Percentiles rank a stretch among this genome's conserved stretches.
Conservation (phyloP, 2,888 invertebrate species). For the Neoascia interrupta region DNA sequence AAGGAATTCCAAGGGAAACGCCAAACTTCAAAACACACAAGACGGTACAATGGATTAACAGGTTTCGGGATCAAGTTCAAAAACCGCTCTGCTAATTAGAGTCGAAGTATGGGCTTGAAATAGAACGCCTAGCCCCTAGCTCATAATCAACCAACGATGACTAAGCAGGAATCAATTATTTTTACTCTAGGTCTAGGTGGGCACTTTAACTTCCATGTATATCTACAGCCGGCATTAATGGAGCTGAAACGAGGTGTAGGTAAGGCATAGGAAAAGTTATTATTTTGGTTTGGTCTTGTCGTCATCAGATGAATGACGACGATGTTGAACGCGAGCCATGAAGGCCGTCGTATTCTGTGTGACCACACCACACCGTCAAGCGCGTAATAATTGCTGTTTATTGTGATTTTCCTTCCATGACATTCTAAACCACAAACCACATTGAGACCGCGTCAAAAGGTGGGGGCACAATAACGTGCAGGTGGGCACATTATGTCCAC, state of each 20-base stretch:
- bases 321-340: slow-evolving; percentile 17
- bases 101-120: slow-evolving; percentile 5
- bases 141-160: slow-evolving; percentile 10
- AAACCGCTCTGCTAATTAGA: slow-evolving; percentile 48
- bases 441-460: not conserved
- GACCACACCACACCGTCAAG: not conserved
- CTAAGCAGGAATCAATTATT: slow-evolving; percentile 53
- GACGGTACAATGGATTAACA: slow-evolving; percentile 34
- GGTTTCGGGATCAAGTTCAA: slow-evolving; percentile 62
- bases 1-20: too few relatives aligned
- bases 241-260: too few relatives aligned
- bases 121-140: slow-evolving; percentile 6
- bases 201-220: not conserved
- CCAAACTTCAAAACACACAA: slow-evolving; percentile 5
- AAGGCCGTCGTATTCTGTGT: slow-evolving; percentile 54
- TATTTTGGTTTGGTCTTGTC: slow-evolving; percentile 11
- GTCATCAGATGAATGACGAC: slow-evolving; percentile 5
- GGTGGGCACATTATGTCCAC: slow-evolving; percentile 39
- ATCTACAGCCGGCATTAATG: slow-evolving; percentile 7
- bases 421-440: slow-evolving; percentile 55
- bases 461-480: slow-evolving; percentile 5
- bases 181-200: slow-evolving; percentile 1
- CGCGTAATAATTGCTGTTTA: slow-evolving; percentile 36
- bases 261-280: slow-evolving; percentile 14
- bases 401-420: slow-evolving; percentile 26